These are phyloP conservation scores for Watsonalla cultraria DNA, from an alignment of 2,888 invertebrate species.

Conservation along the genomic window DNA sequence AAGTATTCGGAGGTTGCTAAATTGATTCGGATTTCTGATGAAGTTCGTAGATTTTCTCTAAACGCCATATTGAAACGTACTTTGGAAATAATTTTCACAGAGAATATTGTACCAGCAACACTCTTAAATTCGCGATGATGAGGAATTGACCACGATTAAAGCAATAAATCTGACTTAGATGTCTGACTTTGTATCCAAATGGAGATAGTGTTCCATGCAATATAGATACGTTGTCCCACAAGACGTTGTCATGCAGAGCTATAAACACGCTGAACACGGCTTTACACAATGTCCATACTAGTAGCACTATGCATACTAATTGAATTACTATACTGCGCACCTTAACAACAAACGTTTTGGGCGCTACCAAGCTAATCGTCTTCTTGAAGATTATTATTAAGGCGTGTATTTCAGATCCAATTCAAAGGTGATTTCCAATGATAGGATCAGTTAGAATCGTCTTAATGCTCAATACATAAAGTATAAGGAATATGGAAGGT, in stretches of 20 bases:
- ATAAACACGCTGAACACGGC: conserved; percentile 11
- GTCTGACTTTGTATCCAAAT: too few species aligned
- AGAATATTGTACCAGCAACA: too few species aligned
- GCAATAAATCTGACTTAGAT: too few species aligned
- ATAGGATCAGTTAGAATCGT: not conserved
- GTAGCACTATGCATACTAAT: conserved; percentile 51
- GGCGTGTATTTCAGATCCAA: not conserved
- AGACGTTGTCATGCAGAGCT: conserved; percentile 11
- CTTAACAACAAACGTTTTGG: not conserved
- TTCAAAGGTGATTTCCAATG: not conserved
- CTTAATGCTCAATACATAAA: not conserved
- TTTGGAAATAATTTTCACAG: too few species aligned
- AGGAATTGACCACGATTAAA: too few species aligned
- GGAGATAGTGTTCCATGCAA: not conserved
- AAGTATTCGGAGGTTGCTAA: too few species aligned
- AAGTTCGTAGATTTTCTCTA: too few species aligned
- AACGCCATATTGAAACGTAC: too few species aligned
- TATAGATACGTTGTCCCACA: conserved; percentile 7
- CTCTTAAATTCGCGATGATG: too few species aligned
- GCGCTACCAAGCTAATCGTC: not conserved
- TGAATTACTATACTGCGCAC: conserved; percentile 35
- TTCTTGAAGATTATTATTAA: not conserved
- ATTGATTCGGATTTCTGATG: too few species aligned
- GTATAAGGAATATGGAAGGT: not conserved
- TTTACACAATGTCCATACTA: conserved; percentile 19